Conservation (phyloP, 2,797 vertebrate species). For the Balearica regulorum region DNA sequence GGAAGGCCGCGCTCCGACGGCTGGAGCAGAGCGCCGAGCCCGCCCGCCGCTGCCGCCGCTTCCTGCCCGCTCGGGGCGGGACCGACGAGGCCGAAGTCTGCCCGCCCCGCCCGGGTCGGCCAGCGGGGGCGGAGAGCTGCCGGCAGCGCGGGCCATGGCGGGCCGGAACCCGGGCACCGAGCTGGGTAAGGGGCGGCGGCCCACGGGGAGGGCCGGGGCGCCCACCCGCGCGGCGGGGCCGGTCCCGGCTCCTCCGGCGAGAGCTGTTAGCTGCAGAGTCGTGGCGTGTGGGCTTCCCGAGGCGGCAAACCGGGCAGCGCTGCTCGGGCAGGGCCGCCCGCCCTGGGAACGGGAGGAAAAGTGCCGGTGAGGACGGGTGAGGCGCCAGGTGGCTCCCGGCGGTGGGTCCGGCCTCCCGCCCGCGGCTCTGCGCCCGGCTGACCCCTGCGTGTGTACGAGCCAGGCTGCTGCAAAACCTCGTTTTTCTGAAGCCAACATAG, state of each 20-base stretch:
- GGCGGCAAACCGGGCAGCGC: background rate
- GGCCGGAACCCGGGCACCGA: slow-evolving; percentile 23
- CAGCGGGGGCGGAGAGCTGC: background rate
- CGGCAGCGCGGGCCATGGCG: slow-evolving; percentile 2
- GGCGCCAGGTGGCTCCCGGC: background rate
- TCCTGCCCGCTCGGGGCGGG: background rate
- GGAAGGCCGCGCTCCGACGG: accelerated
- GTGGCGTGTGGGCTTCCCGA: background rate
- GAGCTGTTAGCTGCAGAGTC: background rate
- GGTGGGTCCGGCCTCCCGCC: too few relatives aligned
- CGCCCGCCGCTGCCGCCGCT: background rate
- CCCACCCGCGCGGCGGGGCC: background rate
- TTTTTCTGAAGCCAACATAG: accelerated
- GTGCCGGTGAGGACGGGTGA: background rate
- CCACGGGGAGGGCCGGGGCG: background rate
- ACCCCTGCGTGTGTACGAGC: accelerated
- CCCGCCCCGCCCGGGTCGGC: background rate
- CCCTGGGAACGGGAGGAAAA: background rate
- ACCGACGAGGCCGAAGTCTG: background rate
- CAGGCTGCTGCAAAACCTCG: background rate
- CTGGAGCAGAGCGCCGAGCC: too few relatives aligned
- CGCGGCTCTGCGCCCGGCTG: too few relatives aligned
- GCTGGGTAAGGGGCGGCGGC: slow-evolving; percentile 63
- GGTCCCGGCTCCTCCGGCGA: background rate
- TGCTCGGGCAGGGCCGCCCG: background rate